Conservation (phyloP, 2,888 invertebrate genomes). For the Hoplodrina blanda region DNA sequence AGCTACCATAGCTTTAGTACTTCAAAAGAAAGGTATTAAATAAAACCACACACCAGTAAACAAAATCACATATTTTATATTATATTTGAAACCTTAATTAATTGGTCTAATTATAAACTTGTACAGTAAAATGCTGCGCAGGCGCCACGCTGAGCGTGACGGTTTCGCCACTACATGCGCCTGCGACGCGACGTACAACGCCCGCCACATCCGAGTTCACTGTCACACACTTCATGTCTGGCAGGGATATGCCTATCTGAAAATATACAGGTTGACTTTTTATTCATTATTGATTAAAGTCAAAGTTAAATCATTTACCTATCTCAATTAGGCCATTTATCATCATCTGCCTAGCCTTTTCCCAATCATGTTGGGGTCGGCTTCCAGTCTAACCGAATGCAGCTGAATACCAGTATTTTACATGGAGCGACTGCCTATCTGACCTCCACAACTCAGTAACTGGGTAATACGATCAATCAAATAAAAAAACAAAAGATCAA, state of each 20-base stretch:
- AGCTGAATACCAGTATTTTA: too few species aligned
- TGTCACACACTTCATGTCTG: conserved; percentile 71
- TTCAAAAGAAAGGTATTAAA: not conserved
- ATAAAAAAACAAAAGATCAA: too few species aligned
- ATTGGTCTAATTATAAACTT: conserved; percentile 64
- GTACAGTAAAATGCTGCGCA: conserved; percentile 64
- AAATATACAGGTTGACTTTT: conserved; percentile 28
- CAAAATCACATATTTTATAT: not conserved
- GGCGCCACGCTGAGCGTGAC: conserved; percentile 69
- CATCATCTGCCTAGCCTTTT: too few species aligned
- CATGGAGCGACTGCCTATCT: too few species aligned
- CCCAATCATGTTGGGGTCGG: too few species aligned
- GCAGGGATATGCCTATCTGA: conserved; percentile 68
- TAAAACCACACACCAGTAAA: not conserved
- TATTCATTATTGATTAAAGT: too few species aligned
- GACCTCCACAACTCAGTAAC: too few species aligned
- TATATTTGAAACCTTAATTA: not conserved
- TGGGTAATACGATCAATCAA: too few species aligned
- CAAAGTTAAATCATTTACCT: too few species aligned
- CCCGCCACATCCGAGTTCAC: conserved; percentile 64
- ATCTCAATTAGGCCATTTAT: too few species aligned
- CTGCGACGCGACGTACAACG: conserved; percentile 65
- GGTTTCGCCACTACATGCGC: conserved; percentile 66
- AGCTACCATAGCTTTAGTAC: too few species aligned
- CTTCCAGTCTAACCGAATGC: too few species aligned